A percentile compares a stretch with the other conserved stretches of the same genome.
These are phyloP conservation scores for Gortyna flavago DNA, from an alignment of 2,888 invertebrate genomes.

Conservation along the genomic window DNA sequence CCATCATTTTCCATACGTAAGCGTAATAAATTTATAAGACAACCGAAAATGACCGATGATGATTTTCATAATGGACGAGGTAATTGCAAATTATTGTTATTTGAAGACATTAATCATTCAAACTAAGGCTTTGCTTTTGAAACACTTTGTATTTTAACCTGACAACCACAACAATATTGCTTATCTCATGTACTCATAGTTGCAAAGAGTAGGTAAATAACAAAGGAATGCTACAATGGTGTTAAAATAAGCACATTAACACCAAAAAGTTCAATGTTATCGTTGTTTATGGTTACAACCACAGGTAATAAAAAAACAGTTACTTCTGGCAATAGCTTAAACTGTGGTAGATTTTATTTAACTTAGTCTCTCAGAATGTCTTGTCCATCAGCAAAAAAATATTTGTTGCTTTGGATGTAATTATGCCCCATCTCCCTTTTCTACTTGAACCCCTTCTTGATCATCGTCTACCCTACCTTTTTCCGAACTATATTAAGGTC, in stretches of 20 bases:
- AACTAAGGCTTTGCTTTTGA: neutral
- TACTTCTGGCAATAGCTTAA: conserved; percentile 10
- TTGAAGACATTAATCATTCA: neutral
- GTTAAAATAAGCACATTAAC: conserved; percentile 38
- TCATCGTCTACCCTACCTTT: too few species aligned
- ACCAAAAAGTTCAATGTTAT: conserved; percentile 18
- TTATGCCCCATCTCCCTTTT: too few species aligned
- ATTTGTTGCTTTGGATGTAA: neutral
- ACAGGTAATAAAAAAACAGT: conserved; percentile 24
- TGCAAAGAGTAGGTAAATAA: neutral
- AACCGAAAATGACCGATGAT: neutral
- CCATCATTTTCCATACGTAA: neutral
- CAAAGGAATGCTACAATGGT: conserved; percentile 16
- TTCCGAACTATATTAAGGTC: too few species aligned
- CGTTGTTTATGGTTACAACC: conserved; percentile 2
- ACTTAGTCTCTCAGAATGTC: neutral
- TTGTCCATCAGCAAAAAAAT: neutral
- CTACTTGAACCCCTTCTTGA: too few species aligned
- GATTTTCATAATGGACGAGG: neutral
- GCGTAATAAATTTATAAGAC: neutral
- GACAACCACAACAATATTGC: neutral
- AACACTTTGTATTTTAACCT: neutral
- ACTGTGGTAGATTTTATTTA: neutral
- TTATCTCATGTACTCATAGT: neutral
- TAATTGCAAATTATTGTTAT: neutral